phyloP scores from a whole-genome alignment of 2,888 invertebrate genomes.

The Polymixis flavicincta region DNA sequence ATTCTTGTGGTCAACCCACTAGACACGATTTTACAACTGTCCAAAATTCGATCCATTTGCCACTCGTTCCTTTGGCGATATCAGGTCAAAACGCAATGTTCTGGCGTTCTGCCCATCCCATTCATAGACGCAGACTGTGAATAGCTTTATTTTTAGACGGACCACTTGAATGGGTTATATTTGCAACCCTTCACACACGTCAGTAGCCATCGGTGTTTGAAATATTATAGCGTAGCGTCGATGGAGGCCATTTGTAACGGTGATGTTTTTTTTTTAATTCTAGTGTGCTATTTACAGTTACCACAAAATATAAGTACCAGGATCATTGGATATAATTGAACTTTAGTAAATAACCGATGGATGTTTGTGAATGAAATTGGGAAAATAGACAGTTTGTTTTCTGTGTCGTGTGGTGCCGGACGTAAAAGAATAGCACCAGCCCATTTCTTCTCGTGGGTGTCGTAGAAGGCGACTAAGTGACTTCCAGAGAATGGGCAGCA shows the following conservation, averaged over 20 bases:
- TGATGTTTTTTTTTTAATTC: neutral
- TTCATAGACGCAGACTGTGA: conserved; percentile 32
- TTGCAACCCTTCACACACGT: conserved; percentile 33
- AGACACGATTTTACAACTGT: conserved; percentile 19
- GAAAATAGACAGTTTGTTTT: too few species aligned
- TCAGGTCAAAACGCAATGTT: conserved; percentile 13
- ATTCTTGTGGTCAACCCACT: conserved; percentile 3
- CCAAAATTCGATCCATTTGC: conserved; percentile 15
- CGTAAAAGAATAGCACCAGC: too few species aligned
- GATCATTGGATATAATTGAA: too few species aligned
- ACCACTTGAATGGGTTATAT: conserved; percentile 49
- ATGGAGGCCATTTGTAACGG: conserved; percentile 7
- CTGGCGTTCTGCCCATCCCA: conserved; percentile 57
- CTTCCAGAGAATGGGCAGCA: too few species aligned
- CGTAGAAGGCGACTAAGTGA: too few species aligned
- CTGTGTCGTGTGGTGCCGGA: too few species aligned
- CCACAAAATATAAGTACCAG: too few species aligned
- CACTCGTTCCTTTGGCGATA: conserved; percentile 1
- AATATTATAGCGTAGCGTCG: conserved; percentile 20
- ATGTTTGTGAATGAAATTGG: too few species aligned
- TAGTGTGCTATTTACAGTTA: neutral
- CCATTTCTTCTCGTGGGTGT: too few species aligned
- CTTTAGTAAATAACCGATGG: too few species aligned
- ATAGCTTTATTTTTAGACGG: conserved; percentile 40
- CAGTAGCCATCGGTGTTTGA: conserved; percentile 2